A percentile compares a stretch with the other conserved stretches of the same genome.
These are phyloP conservation scores for Coptotermes formosanus DNA, from an alignment of 1,140 invertebrate species.

Conservation along the genomic window DNA sequence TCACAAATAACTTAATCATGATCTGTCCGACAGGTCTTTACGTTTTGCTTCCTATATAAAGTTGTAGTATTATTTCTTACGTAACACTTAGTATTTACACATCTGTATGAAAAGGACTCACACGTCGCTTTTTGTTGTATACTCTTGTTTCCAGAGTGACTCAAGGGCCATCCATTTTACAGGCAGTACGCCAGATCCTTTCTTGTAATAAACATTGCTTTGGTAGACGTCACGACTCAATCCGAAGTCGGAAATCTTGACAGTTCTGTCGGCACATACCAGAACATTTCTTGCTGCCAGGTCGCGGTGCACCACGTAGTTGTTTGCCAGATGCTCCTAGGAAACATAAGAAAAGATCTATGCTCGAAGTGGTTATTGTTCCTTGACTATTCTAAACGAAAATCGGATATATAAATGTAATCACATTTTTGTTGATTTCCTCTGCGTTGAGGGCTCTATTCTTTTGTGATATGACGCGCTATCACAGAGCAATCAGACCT, in stretches of 20 bases:
- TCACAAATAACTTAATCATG: background rate
- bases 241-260: constrained; percentile 79
- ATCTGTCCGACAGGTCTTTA: background rate
- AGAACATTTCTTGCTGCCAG: constrained; percentile 89
- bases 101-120: constrained; percentile 47
- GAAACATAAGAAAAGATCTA: constrained; percentile 32
- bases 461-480: too few relatives aligned
- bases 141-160: constrained; percentile 83
- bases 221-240: constrained; percentile 85
- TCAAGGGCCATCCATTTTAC: constrained; percentile 93
- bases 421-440: too few relatives aligned
- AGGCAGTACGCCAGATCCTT: constrained; percentile 74
- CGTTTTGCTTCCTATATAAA: background rate
- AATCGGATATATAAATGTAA: too few relatives aligned
- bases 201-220: constrained; percentile 74
- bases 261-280: constrained; percentile 67
- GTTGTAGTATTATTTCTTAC: constrained; percentile 4
- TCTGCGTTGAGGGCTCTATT: too few relatives aligned
- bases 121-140: constrained; percentile 90
- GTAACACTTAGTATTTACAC: background rate
- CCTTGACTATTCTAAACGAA: too few relatives aligned
- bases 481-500: too few relatives aligned
- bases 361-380: too few relatives aligned
- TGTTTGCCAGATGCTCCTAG: constrained; percentile 67
- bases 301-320: constrained; percentile 83